These are phyloP conservation scores for Abrostola triplasia DNA, from an alignment of 2,888 invertebrate species.

Conservation along the genomic window DNA sequence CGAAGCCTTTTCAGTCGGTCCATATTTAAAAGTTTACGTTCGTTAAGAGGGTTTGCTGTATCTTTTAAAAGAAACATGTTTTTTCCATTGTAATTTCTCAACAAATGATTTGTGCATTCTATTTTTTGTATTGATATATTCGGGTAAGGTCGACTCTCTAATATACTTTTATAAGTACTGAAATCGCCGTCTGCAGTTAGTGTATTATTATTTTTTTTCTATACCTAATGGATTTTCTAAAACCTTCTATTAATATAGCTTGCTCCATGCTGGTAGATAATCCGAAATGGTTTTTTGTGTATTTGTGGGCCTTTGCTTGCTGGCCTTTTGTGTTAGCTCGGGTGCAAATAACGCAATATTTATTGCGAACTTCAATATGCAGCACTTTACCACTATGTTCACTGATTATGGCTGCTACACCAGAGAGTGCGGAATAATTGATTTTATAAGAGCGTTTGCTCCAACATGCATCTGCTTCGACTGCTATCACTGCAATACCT, in stretches of 20 bases:
- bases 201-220: slow-evolving; percentile 27
- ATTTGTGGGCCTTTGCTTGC: slow-evolving; percentile 26
- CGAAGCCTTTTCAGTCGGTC: slow-evolving; percentile 33
- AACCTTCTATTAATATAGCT: slow-evolving; percentile 42
- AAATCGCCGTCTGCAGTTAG: slow-evolving; percentile 30
- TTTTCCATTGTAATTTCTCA: no score
- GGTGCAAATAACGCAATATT: slow-evolving; percentile 46
- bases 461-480: slow-evolving; percentile 19
- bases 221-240: slow-evolving; percentile 36
- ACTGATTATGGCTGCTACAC: slow-evolving; percentile 44
- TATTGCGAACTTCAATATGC: slow-evolving; percentile 37
- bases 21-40: slow-evolving; percentile 34
- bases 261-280: slow-evolving; percentile 48
- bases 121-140: neutral
- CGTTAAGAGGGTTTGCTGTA: no score
- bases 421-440: slow-evolving; percentile 45
- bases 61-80: slow-evolving; percentile 3
- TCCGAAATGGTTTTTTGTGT: slow-evolving; percentile 40
- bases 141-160: slow-evolving; percentile 3
- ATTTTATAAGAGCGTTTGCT: slow-evolving; percentile 21
- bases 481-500: slow-evolving; percentile 19
- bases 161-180: slow-evolving; percentile 17
- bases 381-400: slow-evolving; percentile 41
- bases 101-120: no score
- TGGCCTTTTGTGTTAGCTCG: slow-evolving; percentile 15